These are phyloP conservation scores for Leptinotarsa tumamoca DNA, from an alignment of 2,888 invertebrate species.

Conservation along the genomic window DNA sequence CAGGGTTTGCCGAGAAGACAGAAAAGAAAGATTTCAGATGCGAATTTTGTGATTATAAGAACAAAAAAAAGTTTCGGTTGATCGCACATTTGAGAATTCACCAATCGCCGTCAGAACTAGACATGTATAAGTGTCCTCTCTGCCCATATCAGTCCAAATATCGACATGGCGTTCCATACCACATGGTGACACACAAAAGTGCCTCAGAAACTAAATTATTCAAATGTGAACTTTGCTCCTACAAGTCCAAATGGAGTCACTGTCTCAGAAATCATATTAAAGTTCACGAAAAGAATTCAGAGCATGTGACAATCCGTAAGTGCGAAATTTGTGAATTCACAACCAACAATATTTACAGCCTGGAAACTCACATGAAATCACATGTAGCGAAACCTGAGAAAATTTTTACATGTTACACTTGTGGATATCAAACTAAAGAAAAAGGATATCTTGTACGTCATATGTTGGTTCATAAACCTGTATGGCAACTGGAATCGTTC, in stretches of 20 bases:
- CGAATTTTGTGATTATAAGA: not conserved
- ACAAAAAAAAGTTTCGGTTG: not conserved
- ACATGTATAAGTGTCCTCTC: conserved; percentile 1
- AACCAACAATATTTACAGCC: conserved; percentile 27
- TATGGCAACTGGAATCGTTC: not conserved
- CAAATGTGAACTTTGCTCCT: conserved; percentile 25
- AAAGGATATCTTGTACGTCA: not conserved
- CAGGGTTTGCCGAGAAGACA: not conserved
- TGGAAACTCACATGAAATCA: conserved; percentile 17
- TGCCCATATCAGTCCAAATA: conserved; percentile 23
- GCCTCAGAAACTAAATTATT: conserved; percentile 13
- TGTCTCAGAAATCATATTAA: conserved; percentile 20
- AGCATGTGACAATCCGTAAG: not conserved
- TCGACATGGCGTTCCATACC: not conserved
- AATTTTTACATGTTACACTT: not conserved
- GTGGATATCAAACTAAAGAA: not conserved
- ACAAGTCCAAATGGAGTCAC: conserved; percentile 25
- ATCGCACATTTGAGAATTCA: not conserved
- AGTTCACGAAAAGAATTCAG: conserved; percentile 17
- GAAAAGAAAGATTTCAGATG: not conserved
- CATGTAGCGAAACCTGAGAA: not conserved
- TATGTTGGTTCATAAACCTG: conserved; percentile 1
- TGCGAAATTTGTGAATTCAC: conserved; percentile 21
- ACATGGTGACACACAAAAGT: conserved; percentile 12
- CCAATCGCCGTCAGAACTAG: not conserved